A percentile compares a stretch with the other conserved stretches of the same genome.
phyloP scores from a whole-genome alignment of 2,888 invertebrate genomes.

The Drosophila meridionalis region DNA sequence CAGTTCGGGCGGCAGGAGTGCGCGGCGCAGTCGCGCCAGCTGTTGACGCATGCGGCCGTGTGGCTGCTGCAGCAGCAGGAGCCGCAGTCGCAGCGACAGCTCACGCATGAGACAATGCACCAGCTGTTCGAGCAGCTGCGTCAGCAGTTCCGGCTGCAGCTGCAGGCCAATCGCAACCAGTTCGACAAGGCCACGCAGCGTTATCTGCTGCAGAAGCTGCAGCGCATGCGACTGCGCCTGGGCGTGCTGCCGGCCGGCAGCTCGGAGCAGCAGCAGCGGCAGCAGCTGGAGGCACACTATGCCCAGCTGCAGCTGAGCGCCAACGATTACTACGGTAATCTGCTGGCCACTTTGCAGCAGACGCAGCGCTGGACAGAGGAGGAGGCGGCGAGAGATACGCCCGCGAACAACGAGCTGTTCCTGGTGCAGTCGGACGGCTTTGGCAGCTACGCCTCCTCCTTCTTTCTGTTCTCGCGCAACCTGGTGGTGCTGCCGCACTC shows the following conservation, averaged over 20 bases:
- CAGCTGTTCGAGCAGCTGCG: constrained; percentile 50
- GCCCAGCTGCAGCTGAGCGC: constrained; percentile 23
- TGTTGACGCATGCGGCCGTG: constrained; percentile 53
- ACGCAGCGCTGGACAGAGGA: neutral
- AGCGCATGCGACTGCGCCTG: constrained; percentile 44
- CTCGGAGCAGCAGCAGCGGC: constrained; percentile 2
- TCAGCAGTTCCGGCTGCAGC: constrained; percentile 26
- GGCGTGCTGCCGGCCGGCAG: constrained; percentile 50
- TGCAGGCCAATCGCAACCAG: constrained; percentile 50
- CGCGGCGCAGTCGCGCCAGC: constrained; percentile 48
- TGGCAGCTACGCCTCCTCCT: constrained; percentile 62
- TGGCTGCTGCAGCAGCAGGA: constrained; percentile 53
- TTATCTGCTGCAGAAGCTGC: constrained; percentile 43
- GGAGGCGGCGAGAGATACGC: no score
- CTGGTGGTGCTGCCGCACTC: constrained; percentile 50
- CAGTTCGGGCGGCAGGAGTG: constrained; percentile 38
- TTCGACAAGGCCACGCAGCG: constrained; percentile 19
- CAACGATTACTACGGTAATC: constrained; percentile 57
- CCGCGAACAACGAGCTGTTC: constrained; percentile 1
- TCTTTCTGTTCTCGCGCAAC: constrained; percentile 38
- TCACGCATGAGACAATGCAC: constrained; percentile 33
- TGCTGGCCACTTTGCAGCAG: constrained; percentile 27
- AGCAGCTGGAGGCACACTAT: constrained; percentile 38
- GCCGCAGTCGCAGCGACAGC: neutral
- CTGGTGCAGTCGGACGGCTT: constrained; percentile 28